These are phyloP conservation scores for Aselliscus stoliczkanus DNA, from an alignment of 2,797 vertebrate genomes.

Conservation along the genomic window DNA sequence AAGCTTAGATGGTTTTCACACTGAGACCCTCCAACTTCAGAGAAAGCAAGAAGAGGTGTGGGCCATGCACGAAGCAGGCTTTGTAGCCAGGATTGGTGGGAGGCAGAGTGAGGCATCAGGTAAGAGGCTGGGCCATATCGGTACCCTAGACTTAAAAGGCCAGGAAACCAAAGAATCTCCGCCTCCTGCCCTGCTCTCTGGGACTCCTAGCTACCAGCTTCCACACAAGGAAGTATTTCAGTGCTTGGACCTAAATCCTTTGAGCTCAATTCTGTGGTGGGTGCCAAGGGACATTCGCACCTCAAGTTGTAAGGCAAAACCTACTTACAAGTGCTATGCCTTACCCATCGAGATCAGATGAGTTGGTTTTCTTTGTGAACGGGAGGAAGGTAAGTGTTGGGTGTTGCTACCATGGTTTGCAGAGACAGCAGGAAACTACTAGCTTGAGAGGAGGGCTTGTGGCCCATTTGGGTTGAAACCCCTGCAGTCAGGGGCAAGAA, in stretches of 20 bases:
- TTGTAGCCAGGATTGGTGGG: background rate
- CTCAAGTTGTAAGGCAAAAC: background rate
- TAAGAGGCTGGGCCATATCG: background rate
- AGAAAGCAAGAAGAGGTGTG: background rate
- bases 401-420: background rate
- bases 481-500: background rate
- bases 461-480: background rate
- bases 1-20: background rate
- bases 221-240: background rate
- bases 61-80: background rate
- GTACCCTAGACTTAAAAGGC: background rate
- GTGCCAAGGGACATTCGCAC: background rate
- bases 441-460: background rate
- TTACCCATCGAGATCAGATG: background rate
- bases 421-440: background rate
- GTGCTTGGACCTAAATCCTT: background rate
- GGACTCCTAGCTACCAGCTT: background rate
- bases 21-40: background rate
- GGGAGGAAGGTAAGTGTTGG: conserved; percentile 82
- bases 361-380: conserved; percentile 85
- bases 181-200: background rate
- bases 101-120: background rate
- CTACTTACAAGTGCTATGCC: conserved; percentile 25
- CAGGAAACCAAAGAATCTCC: background rate
- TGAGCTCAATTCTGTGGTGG: background rate